These are phyloP conservation scores for Kryptolebias marmoratus DNA, from an alignment of 2,113 vertebrate genomes.

Conservation along the genomic window DNA sequence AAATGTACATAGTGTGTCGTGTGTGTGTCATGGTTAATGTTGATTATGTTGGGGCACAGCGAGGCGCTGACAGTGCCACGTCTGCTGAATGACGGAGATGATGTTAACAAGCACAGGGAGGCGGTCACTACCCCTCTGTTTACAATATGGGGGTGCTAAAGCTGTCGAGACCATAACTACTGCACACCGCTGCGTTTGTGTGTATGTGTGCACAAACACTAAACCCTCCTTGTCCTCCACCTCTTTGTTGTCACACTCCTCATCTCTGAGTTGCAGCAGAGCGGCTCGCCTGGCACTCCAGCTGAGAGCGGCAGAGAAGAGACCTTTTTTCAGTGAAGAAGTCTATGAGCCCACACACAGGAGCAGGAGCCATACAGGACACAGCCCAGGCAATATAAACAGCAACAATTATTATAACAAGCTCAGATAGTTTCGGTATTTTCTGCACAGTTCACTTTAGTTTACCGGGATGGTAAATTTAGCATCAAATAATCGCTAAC, in stretches of 20 bases:
- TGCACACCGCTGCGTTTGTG: conserved; percentile 35
- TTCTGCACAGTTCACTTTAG: not conserved
- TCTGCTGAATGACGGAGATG: conserved; percentile 84
- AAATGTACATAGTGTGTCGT: conserved; percentile 27
- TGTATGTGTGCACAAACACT: conserved; percentile 27
- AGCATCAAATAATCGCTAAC: not conserved
- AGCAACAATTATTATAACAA: conserved; percentile 17
- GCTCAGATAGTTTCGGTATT: conserved; percentile 3
- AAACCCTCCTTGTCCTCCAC: conserved; percentile 69
- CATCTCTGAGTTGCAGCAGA: conserved; percentile 53
- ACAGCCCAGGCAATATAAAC: conserved; percentile 21
- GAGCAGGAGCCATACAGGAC: conserved; percentile 19
- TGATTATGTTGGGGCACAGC: conserved; percentile 81
- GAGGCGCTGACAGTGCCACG: conserved; percentile 80
- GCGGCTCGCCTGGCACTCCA: conserved; percentile 61
- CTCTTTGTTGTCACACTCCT: conserved; percentile 74
- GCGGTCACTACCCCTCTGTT: conserved; percentile 81
- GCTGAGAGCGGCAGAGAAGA: conserved; percentile 56
- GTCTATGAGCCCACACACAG: conserved; percentile 7
- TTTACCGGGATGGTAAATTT: not conserved
- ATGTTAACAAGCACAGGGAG: conserved; percentile 85
- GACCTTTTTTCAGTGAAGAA: conserved; percentile 46
- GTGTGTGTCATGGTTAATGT: conserved; percentile 83
- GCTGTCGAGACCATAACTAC: conserved; percentile 81
- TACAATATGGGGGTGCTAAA: conserved; percentile 84